Percentiles rank a stretch among this genome's conserved stretches.
Conservation (phyloP, 2,797 vertebrate species). For the Sitta carolinensis region DNA sequence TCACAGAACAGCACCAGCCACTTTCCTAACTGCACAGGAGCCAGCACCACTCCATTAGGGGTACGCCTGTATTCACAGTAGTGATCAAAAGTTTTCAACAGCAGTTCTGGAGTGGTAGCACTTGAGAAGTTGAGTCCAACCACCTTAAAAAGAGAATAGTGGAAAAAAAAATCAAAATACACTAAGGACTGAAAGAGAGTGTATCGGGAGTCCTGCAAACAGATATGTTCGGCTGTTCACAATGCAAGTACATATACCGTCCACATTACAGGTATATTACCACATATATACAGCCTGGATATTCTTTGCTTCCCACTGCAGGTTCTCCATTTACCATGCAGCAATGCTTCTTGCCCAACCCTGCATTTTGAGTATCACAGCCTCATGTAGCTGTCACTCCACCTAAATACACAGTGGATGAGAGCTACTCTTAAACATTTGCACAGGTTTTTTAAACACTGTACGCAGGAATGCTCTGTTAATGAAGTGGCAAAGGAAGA, state of each 20-base stretch:
- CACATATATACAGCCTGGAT: neutral
- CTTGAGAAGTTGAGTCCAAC: conserved; percentile 99
- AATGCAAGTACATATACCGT: neutral
- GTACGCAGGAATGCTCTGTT: neutral
- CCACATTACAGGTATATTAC: neutral
- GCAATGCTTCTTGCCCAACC: neutral
- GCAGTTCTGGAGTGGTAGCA: conserved; percentile 95
- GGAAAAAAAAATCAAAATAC: neutral
- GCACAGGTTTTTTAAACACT: neutral
- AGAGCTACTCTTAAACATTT: neutral
- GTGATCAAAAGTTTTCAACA: conserved; percentile 98
- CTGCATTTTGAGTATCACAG: neutral
- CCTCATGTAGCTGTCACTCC: neutral
- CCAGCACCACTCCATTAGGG: conserved; percentile 92
- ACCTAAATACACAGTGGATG: neutral
- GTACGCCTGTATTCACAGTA: conserved; percentile 98
- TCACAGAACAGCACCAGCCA: conserved; percentile 99
- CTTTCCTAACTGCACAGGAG: conserved; percentile 95
- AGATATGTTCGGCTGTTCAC: neutral
- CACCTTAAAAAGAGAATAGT: conserved; percentile 76
- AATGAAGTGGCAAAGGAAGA: neutral
- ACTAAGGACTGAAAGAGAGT: neutral
- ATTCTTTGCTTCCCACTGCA: neutral
- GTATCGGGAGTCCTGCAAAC: neutral
- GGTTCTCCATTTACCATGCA: neutral